A percentile compares a stretch with the other conserved stretches of the same genome.
These are phyloP conservation scores for Mimas tiliae DNA, from an alignment of 2,888 invertebrate species.

Conservation along the genomic window DNA sequence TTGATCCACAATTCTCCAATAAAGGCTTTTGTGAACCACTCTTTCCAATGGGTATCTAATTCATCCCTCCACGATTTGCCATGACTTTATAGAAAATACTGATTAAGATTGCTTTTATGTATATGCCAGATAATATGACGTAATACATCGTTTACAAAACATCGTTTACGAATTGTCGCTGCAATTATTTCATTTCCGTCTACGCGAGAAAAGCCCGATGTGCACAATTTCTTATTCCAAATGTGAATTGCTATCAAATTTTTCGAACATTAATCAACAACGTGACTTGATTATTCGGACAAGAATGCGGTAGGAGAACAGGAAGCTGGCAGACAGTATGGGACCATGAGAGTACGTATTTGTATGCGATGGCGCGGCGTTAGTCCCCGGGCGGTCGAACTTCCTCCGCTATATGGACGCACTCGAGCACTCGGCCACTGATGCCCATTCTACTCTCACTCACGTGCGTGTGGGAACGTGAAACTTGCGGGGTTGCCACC, in stretches of 20 bases:
- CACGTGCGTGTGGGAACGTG: conserved; percentile 1
- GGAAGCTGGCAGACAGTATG: conserved; percentile 16
- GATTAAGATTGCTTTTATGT: too few species aligned
- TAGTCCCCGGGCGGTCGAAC: conserved; percentile 12
- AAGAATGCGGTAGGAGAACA: conserved; percentile 3
- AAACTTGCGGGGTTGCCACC: neutral
- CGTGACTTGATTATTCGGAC: neutral
- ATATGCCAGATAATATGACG: neutral
- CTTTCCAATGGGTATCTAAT: too few species aligned
- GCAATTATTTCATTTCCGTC: neutral
- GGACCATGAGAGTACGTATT: conserved; percentile 4
- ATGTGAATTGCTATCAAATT: neutral
- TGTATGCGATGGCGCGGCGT: neutral
- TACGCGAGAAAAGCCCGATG: too few species aligned
- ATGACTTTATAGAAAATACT: too few species aligned
- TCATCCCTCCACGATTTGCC: too few species aligned
- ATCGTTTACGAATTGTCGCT: too few species aligned
- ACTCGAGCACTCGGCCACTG: neutral
- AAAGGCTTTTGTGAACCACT: too few species aligned
- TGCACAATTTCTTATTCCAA: neutral
- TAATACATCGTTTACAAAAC: too few species aligned
- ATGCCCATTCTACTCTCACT: neutral
- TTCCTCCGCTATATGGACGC: neutral
- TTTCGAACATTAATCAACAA: neutral
- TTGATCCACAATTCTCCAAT: too few species aligned